Conservation (phyloP, 2,888 invertebrate species). For the Mimachlamys varia region DNA sequence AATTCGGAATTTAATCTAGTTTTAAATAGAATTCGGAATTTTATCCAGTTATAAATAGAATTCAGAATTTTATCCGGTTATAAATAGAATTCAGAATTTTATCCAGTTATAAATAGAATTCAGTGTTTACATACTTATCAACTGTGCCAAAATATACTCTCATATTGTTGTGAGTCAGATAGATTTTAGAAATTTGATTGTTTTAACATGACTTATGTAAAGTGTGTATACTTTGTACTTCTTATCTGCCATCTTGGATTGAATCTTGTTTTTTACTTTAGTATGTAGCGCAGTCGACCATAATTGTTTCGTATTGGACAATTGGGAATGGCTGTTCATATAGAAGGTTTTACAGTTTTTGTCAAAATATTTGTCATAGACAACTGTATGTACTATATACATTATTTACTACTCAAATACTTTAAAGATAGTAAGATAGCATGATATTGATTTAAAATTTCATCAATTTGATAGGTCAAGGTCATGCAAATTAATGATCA, state of each 20-base stretch:
- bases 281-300: background rate
- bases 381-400: background rate
- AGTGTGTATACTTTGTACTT: background rate
- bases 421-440: background rate
- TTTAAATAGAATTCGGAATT: too few species aligned
- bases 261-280: constrained; percentile 4
- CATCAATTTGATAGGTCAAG: background rate
- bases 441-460: background rate
- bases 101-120: background rate
- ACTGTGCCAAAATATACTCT: constrained; percentile 31
- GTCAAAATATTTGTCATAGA: background rate
- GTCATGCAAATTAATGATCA: background rate
- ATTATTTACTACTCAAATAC: background rate
- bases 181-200: background rate
- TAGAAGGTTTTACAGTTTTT: background rate
- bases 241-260: constrained; percentile 23
- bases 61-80: too few species aligned
- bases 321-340: background rate
- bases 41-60: background rate
- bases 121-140: background rate
- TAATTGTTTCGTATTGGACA: background rate
- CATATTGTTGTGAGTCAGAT: background rate
- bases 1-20: too few species aligned
- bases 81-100: too few species aligned
- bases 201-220: background rate